Percentiles rank a stretch among this genome's conserved stretches.
These are phyloP conservation scores for Cetonia aurata DNA, from an alignment of 2,888 invertebrate genomes.

Conservation along the genomic window DNA sequence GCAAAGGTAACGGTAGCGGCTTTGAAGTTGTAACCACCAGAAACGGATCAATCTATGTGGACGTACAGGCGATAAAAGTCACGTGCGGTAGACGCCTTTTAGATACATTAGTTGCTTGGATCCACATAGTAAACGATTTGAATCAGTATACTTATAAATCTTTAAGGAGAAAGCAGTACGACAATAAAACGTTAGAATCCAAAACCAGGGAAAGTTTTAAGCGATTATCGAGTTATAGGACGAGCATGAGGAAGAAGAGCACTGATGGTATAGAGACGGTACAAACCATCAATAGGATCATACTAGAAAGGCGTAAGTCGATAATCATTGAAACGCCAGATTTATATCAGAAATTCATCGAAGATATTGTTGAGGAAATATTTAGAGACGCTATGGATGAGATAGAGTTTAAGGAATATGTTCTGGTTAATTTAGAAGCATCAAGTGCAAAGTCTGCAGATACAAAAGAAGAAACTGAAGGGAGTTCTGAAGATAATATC, in stretches of 20 bases:
- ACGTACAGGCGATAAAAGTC: conserved; percentile 36
- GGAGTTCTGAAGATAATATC: not conserved
- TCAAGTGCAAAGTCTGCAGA: not conserved
- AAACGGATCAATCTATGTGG: conserved; percentile 34
- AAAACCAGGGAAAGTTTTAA: conserved; percentile 40
- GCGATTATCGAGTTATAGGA: conserved; percentile 30
- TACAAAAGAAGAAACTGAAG: not conserved
- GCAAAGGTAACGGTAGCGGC: conserved; percentile 26
- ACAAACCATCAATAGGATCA: conserved; percentile 33
- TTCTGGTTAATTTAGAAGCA: not conserved
- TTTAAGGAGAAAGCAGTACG: conserved; percentile 28
- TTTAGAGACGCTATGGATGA: conserved; percentile 37
- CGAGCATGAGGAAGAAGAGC: conserved; percentile 42
- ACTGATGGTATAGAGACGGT: conserved; percentile 37
- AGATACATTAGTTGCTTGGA: conserved; percentile 31
- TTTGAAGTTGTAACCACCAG: conserved; percentile 37
- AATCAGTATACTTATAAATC: conserved; percentile 18
- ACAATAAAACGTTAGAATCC: conserved; percentile 33
- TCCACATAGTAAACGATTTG: conserved; percentile 38
- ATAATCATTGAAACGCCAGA: conserved; percentile 3
- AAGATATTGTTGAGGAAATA: conserved; percentile 41
- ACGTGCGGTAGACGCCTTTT: conserved; percentile 37
- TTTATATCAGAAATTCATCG: conserved; percentile 23
- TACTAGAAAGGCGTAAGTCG: not conserved
- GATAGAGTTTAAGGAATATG: conserved; percentile 24